Percentiles rank a stretch among this genome's conserved stretches.
Conservation (phyloP, 2,113 vertebrate species). For the Phylloscopus trochilus region DNA sequence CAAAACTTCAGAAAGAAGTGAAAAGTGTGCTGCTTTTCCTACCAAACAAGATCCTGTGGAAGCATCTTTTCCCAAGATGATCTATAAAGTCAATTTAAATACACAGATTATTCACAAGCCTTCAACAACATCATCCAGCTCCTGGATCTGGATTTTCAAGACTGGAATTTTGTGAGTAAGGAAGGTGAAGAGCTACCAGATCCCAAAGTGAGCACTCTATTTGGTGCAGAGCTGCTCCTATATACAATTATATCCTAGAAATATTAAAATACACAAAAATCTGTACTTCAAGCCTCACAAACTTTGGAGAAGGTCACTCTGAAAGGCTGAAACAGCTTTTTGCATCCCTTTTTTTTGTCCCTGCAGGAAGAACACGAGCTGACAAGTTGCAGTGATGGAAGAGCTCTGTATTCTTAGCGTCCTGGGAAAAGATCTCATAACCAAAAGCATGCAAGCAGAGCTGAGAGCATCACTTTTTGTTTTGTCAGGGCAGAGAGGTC, state of each 20-base stretch:
- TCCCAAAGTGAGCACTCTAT: not conserved
- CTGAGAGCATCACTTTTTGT: not conserved
- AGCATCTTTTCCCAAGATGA: not conserved
- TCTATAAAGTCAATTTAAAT: not conserved
- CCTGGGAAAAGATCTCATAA: not conserved
- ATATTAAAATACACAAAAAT: not conserved
- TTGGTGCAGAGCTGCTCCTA: not conserved
- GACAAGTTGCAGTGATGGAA: not conserved
- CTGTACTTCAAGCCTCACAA: not conserved
- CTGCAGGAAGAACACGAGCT: not conserved
- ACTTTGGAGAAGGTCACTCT: not conserved
- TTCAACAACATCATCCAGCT: fast-evolving
- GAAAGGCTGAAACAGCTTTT: not conserved
- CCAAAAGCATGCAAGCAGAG: not conserved
- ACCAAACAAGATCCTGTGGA: not conserved
- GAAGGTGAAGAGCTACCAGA: not conserved
- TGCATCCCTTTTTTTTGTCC: not conserved
- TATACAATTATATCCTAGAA: not conserved
- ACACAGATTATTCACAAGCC: not conserved
- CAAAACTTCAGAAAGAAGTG: not conserved
- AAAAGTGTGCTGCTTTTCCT: not conserved
- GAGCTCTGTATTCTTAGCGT: not conserved
- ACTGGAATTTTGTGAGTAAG: not conserved
- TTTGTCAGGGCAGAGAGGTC: not conserved
- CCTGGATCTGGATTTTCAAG: not conserved